phyloP scores from a whole-genome alignment of 2,113 vertebrate species.

The Eolophus roseicapilla region DNA sequence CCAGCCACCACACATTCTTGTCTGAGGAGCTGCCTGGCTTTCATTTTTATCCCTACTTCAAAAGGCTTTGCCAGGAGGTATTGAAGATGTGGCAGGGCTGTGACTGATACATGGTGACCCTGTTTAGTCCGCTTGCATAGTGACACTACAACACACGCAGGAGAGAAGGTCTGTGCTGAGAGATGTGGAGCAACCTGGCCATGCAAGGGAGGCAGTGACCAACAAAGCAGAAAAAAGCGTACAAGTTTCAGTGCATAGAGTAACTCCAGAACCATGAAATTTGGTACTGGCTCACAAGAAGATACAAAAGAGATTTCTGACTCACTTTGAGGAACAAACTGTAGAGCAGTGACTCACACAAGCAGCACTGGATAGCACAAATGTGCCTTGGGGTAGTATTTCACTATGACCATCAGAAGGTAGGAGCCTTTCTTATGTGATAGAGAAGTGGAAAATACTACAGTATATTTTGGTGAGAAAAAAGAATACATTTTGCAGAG shows the following conservation, averaged over 20 bases:
- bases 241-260: rapidly evolving
- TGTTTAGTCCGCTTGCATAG: neutral
- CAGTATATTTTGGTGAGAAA: neutral
- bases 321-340: neutral
- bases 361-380: neutral
- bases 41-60: neutral
- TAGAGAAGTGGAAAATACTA: neutral
- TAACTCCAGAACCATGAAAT: neutral
- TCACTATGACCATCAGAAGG: neutral
- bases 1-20: neutral
- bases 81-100: neutral
- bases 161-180: neutral
- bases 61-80: neutral
- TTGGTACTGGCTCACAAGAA: neutral
- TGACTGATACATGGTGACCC: neutral
- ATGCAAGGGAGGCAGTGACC: rapidly evolving
- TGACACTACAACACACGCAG: too few relatives aligned
- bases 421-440: neutral
- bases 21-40: neutral
- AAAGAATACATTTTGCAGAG: neutral
- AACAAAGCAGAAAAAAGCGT: neutral
- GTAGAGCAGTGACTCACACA: neutral
- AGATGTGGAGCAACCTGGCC: rapidly evolving
- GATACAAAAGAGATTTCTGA: neutral
- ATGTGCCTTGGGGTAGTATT: neutral